Conservation (phyloP, 2,888 invertebrate species). For the Selenia dentaria region DNA sequence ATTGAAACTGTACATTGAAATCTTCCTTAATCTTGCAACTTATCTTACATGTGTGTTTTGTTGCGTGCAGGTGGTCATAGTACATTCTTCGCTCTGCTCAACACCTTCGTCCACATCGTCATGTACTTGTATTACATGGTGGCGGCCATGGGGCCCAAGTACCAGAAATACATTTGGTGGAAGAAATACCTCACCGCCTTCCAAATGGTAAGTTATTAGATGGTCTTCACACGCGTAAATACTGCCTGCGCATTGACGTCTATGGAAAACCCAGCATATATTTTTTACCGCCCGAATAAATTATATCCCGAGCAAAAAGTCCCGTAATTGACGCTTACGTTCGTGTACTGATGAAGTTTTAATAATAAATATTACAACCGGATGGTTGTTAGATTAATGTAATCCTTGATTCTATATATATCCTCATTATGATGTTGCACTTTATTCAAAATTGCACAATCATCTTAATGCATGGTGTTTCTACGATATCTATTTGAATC, state of each 20-base stretch:
- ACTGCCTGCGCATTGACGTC: constrained; percentile 12
- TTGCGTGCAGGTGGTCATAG: constrained; percentile 93
- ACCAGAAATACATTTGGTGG: constrained; percentile 98
- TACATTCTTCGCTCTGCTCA: constrained; percentile 97
- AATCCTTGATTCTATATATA: constrained; percentile 2
- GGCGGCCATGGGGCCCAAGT: constrained; percentile 96
- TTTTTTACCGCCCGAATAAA: constrained; percentile 13
- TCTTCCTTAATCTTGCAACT: background rate
- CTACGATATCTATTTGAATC: constrained; percentile 10
- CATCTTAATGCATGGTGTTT: constrained; percentile 8
- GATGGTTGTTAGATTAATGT: background rate
- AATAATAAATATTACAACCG: background rate
- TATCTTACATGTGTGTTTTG: background rate
- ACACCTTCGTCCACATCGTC: constrained; percentile 97
- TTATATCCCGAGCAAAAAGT: constrained; percentile 15
- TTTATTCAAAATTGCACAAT: constrained; percentile 5
- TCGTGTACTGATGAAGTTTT: background rate
- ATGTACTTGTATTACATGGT: constrained; percentile 99
- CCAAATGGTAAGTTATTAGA: constrained; percentile 92
- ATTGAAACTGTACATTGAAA: constrained; percentile 6
- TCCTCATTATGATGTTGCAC: constrained; percentile 1
- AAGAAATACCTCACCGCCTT: constrained; percentile 97
- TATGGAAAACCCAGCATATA: constrained; percentile 13
- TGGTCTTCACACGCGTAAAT: constrained; percentile 1
- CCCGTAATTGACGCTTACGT: background rate